Evolutionary conservation across 2,888 invertebrate species (phyloP), one percentile per base, ranked within the genome.

Genomic region (Archips xylosteana): DNA sequence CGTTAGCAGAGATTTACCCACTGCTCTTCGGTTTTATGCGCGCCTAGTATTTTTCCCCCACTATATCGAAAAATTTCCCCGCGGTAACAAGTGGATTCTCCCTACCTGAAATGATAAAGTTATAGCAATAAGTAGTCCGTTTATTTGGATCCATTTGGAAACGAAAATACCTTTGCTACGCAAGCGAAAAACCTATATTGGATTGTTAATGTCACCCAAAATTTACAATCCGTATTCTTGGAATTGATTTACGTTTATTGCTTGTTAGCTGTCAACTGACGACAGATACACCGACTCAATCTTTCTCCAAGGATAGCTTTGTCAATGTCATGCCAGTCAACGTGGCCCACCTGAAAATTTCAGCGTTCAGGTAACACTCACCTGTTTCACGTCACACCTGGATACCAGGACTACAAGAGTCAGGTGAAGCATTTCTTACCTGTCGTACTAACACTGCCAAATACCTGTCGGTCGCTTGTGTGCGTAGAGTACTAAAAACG

Each of bases 41-140:
- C 5, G 76, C 91, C 89, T 90, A 78, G 90, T 91, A 85, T 78
- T 82, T 87, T 90, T 90, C 88, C 89, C 89, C 89, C 89, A 91
- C 87, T 89, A 87, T 89, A 89, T 88, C 85, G 89, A 90, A 91
- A 87, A 77, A 83, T 88, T 88, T 86, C 85, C 87, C 87, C 86
- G 88, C 85, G 80, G 80, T 47, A 49, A 23, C 12, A 10, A 60
- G 32, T 13, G 57, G 49, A 59, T 59, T 60, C 59, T 54, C 69
- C 73, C 59, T 61, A 64, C 42, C 39, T 63, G 49, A 39, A 57
- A 59, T 47, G 8, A 49, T 34, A 42, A 54, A 54, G 45, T 63
- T 70, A n/a, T 36, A 36, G 5, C 4, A 32, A 23, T 23, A 57
- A 57, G 3, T 32, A n/a, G 32, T 57, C 10, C 2, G 12, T 57